Percentiles rank a stretch among this genome's conserved stretches.
Conservation (phyloP, 2,888 invertebrate genomes). For the Fragum sueziense region DNA sequence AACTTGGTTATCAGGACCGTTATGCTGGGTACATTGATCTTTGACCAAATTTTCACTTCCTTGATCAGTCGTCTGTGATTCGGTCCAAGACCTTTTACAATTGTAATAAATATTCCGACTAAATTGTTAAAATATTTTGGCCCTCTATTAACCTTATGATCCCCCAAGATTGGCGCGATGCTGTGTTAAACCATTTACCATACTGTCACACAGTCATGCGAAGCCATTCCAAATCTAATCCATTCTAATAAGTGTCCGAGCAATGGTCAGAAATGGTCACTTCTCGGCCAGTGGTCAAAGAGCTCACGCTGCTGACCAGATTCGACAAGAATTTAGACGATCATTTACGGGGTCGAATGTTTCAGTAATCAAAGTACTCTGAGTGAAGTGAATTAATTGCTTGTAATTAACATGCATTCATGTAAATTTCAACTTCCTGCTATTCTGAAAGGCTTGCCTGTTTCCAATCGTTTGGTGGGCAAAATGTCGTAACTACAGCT, state of each 20-base stretch:
- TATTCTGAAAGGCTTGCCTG: background rate
- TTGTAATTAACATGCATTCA: slow-evolving; percentile 35
- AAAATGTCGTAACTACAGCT: background rate
- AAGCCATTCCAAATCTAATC: slow-evolving; percentile 15
- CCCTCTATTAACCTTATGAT: slow-evolving; percentile 8
- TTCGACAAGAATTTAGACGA: slow-evolving; percentile 13
- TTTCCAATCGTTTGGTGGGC: background rate
- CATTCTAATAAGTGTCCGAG: slow-evolving; percentile 14
- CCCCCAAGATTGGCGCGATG: background rate
- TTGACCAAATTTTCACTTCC: no score
- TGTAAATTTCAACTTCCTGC: slow-evolving; percentile 31
- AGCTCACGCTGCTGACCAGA: slow-evolving; percentile 23
- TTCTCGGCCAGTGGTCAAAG: slow-evolving; percentile 38
- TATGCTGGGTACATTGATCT: no score
- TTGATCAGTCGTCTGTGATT: no score
- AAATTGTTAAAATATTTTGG: background rate
- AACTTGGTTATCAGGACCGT: no score
- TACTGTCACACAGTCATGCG: slow-evolving; percentile 19
- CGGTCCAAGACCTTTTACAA: no score
- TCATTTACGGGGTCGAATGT: background rate
- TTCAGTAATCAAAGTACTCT: slow-evolving; percentile 32
- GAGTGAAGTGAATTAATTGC: slow-evolving; percentile 33
- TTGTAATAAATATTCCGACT: background rate
- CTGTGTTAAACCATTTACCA: slow-evolving; percentile 14
- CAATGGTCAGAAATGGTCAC: slow-evolving; percentile 14